Base-by-base conservation (phyloP, 1,140 invertebrate species). In the Pseudomyrmex pallidus region DNA sequence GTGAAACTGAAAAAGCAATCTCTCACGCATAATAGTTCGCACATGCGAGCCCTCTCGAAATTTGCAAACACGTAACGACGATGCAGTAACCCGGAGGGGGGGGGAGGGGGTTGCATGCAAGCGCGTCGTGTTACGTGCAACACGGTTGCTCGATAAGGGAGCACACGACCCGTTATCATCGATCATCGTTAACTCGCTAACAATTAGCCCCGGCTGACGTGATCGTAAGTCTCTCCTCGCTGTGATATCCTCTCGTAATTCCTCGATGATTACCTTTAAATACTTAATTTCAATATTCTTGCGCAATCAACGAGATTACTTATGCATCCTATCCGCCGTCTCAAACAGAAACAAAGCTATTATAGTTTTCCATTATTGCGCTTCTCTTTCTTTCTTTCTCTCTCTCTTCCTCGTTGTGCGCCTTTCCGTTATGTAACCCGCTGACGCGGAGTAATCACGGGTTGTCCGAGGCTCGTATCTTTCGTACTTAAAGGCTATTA, bases 111-210 rank as follows among this genome's bases (percentile, higher is more conserved):
- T 85, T 52, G 87, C 86, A 88, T 84, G 87, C 86, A 64, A 87
- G 74, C 56, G 74, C 80, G n/a, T n/a, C 84, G 35, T 70, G 80
- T 89, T 85, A 83, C 84, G 66, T 80, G 87, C 62, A 84, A 86
- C 84, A 78, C 52, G 68, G 52, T 57, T 25, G 56, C 25, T 62
- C 54, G 88, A 89, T 89, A 89, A 88, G 85, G 82, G 74, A 80
- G 76, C 87, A 57, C 87, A 62, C 87, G 84, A 63, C 70, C 68
- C 74, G 86, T 88, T 89, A 89, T 89, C 87, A 83, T 89, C 86
- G 86, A 89, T 89, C 87, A 89, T 88, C 84, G 86, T 87, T 89
- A 89, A 89, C 84, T 88, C 74, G 74, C 62, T 80, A 68, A 89
- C 86, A 88, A 89, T 89, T 89, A 89, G 73, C 15, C 46, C 54